These are phyloP conservation scores for Holothuria glaberrima DNA, from an alignment of 35 echinoderm and acorn worm species.

Conservation along the genomic window DNA sequence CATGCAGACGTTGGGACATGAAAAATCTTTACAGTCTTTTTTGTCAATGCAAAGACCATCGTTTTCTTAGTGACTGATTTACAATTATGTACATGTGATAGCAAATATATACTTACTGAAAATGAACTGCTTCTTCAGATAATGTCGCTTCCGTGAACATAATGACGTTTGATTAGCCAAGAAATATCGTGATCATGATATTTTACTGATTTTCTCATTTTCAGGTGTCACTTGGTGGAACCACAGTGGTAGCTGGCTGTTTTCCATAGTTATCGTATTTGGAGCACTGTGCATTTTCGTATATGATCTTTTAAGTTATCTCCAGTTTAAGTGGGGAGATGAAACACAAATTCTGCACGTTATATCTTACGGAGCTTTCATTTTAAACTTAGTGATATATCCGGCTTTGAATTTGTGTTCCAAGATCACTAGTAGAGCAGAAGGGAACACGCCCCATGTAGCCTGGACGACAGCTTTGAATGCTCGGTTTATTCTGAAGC, in stretches of 20 bases:
- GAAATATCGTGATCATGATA: no score
- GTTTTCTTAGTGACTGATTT: no score
- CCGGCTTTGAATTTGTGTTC: conserved; percentile 17
- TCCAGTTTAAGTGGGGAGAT: not conserved
- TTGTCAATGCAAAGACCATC: no score
- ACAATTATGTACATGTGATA: no score
- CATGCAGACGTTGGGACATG: no score
- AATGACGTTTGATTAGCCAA: no score
- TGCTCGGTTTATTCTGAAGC: conserved; percentile 9
- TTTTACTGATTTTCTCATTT: no score
- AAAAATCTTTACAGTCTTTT: no score
- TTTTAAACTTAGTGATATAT: not conserved
- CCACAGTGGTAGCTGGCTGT: not conserved
- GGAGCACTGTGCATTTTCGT: not conserved
- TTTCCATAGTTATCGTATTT: not conserved
- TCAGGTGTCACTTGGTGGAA: not conserved
- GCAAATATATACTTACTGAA: no score
- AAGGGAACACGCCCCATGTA: no score
- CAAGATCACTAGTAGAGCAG: not conserved
- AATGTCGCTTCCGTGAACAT: no score
- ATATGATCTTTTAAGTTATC: not conserved
- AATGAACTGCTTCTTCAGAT: no score
- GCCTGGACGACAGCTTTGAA: conserved; percentile 2
- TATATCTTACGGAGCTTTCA: not conserved
- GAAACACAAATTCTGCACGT: not conserved